Evolutionary conservation across 2,888 invertebrate species (phyloP).

Genomic region (Tetragonisca angustula): DNA sequence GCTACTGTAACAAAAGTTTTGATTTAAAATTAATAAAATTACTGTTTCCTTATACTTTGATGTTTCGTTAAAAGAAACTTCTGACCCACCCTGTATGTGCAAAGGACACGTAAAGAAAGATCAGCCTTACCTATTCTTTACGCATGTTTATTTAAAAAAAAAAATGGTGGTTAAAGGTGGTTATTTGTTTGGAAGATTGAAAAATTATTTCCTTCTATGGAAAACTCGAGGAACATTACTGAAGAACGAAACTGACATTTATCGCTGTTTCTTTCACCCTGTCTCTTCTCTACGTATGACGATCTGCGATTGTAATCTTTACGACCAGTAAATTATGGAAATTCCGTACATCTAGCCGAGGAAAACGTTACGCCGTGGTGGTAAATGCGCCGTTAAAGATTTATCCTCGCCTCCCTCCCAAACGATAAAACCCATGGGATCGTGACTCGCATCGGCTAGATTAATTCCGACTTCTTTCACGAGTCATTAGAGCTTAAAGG

Average conservation of each 20-base stretch:
- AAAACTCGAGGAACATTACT: neutral
- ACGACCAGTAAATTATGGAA: slow-evolving; percentile 4
- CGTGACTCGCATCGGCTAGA: slow-evolving; percentile 18
- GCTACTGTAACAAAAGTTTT: too few relatives aligned
- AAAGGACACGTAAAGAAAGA: too few relatives aligned
- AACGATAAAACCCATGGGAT: neutral
- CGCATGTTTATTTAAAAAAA: too few relatives aligned
- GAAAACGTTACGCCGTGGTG: neutral
- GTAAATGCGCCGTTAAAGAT: slow-evolving; percentile 20
- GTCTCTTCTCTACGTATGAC: neutral
- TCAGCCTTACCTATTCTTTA: too few relatives aligned
- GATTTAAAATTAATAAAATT: too few relatives aligned
- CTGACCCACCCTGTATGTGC: too few relatives aligned
- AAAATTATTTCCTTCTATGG: neutral
- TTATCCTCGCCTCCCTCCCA: neutral
- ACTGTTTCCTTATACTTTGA: too few relatives aligned
- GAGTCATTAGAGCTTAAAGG: slow-evolving; percentile 58
- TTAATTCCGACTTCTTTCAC: slow-evolving; percentile 65
- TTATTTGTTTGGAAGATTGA: too few relatives aligned
- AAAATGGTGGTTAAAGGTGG: too few relatives aligned
- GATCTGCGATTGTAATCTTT: neutral
- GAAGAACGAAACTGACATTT: neutral
- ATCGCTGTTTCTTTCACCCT: neutral
- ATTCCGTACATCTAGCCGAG: neutral
- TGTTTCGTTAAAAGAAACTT: too few relatives aligned